These are phyloP conservation scores for Labrus mixtus DNA, from an alignment of 2,113 vertebrate genomes.

Conservation along the genomic window DNA sequence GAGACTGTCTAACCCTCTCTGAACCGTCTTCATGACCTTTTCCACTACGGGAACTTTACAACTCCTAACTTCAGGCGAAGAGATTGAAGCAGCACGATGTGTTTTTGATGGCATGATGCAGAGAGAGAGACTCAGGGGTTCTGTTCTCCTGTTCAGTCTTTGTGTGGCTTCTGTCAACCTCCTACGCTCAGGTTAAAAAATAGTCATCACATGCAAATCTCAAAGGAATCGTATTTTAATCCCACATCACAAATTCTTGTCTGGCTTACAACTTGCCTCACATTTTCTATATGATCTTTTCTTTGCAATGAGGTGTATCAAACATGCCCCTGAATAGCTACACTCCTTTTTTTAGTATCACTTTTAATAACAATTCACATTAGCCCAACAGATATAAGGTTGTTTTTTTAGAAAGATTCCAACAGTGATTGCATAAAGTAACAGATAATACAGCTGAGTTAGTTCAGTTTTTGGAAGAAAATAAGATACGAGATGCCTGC, in stretches of 20 bases:
- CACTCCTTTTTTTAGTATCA: neutral
- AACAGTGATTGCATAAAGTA: too few relatives aligned
- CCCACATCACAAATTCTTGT: too few relatives aligned
- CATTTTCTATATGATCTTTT: neutral
- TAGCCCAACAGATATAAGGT: too few relatives aligned
- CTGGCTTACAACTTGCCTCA: neutral
- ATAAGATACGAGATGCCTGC: neutral
- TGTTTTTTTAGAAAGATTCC: too few relatives aligned
- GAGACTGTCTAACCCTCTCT: neutral
- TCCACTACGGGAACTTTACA: neutral
- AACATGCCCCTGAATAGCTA: neutral
- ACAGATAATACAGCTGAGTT: too few relatives aligned
- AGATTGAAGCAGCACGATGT: neutral
- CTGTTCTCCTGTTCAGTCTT: neutral
- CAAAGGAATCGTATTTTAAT: neutral
- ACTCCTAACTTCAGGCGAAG: neutral
- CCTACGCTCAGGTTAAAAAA: neutral
- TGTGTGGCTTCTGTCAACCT: neutral
- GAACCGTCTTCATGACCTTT: neutral
- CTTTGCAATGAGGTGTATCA: neutral
- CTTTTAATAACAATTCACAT: neutral
- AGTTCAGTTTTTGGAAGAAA: too few relatives aligned
- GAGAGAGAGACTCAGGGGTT: neutral
- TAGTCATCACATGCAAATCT: neutral
- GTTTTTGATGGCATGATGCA: neutral